A percentile compares a stretch with the other conserved stretches of the same genome.
Conservation (phyloP, 1,140 invertebrate species). For the Polyergus mexicanus region DNA sequence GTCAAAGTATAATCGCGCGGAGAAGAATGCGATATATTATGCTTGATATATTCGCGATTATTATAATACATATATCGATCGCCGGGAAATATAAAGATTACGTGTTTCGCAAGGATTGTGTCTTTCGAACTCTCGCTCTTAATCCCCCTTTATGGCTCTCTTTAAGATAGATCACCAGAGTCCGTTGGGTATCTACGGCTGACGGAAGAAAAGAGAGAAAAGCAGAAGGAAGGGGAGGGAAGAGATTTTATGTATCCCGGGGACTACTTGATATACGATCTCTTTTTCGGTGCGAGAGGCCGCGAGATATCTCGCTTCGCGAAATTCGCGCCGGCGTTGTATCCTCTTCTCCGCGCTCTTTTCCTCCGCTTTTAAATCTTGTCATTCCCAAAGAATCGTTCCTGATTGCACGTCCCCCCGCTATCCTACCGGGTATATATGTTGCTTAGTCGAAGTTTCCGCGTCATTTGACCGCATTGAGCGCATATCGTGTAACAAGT, state of each 20-base stretch:
- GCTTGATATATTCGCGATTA: background rate
- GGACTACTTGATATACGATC: conserved; percentile 31
- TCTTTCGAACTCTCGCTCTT: conserved; percentile 20
- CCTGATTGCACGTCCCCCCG: conserved; percentile 27
- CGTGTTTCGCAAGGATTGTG: background rate
- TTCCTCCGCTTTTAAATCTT: conserved; percentile 31
- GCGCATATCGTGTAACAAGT: conserved; percentile 49
- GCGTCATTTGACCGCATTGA: conserved; percentile 58
- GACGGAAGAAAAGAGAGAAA: conserved; percentile 32
- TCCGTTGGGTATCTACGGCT: conserved; percentile 4
- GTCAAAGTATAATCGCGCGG: background rate
- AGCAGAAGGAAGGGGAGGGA: background rate
- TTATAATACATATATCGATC: background rate
- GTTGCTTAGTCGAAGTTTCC: conserved; percentile 50
- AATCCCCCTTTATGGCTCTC: conserved; percentile 22
- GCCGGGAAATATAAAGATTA: background rate
- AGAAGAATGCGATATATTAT: background rate
- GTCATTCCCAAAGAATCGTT: conserved; percentile 45
- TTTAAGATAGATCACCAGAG: conserved; percentile 34
- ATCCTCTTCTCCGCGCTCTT: background rate
- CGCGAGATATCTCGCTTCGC: conserved; percentile 25
- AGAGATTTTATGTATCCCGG: conserved; percentile 47
- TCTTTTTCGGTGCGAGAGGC: conserved; percentile 4
- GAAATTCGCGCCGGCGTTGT: background rate
- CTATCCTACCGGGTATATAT: background rate